Percentiles rank a stretch among this genome's conserved stretches.
These are phyloP conservation scores for Knipowitschia caucasica DNA, from an alignment of 2,797 vertebrate species.

Conservation along the genomic window DNA sequence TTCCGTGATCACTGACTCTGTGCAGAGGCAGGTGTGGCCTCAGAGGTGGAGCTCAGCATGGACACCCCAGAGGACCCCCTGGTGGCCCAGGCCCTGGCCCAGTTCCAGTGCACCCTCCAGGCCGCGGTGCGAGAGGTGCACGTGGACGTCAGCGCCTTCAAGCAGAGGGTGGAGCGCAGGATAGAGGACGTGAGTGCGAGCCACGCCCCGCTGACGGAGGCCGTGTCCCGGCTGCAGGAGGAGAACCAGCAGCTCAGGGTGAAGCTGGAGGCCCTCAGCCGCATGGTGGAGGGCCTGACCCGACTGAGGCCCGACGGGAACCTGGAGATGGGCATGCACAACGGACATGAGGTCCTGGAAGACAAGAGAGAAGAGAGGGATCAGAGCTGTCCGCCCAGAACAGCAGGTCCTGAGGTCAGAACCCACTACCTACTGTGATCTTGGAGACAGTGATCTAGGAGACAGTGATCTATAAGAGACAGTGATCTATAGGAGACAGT, in stretches of 20 bases:
- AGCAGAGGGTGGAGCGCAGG: constrained; percentile 81
- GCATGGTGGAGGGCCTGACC: constrained; percentile 80
- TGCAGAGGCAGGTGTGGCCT: constrained; percentile 42
- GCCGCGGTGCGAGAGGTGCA: constrained; percentile 83
- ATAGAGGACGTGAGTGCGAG: constrained; percentile 81
- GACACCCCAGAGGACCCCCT: constrained; percentile 51
- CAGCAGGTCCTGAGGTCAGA: constrained; percentile 6
- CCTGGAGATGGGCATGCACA: constrained; percentile 7
- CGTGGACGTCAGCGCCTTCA: constrained; percentile 82
- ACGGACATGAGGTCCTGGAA: constrained; percentile 18
- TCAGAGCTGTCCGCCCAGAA: constrained; percentile 6
- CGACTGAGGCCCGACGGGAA: constrained; percentile 31
- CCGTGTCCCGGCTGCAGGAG: constrained; percentile 81
- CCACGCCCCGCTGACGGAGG: constrained; percentile 75
- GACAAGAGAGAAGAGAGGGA: constrained; percentile 24
- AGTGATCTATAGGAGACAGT: too few relatives aligned
- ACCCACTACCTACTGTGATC: too few relatives aligned
- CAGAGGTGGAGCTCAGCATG: constrained; percentile 46
- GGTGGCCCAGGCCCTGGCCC: constrained; percentile 72
- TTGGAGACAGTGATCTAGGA: too few relatives aligned
- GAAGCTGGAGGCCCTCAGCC: constrained; percentile 79
- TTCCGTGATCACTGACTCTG: too few relatives aligned
- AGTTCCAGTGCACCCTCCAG: constrained; percentile 78
- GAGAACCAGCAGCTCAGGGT: constrained; percentile 84
- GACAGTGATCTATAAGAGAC: too few relatives aligned